Evolutionary conservation across 2,888 invertebrate species (phyloP), one percentile per base, ranked within the genome.

Genomic region (Rhagium mordax): DNA sequence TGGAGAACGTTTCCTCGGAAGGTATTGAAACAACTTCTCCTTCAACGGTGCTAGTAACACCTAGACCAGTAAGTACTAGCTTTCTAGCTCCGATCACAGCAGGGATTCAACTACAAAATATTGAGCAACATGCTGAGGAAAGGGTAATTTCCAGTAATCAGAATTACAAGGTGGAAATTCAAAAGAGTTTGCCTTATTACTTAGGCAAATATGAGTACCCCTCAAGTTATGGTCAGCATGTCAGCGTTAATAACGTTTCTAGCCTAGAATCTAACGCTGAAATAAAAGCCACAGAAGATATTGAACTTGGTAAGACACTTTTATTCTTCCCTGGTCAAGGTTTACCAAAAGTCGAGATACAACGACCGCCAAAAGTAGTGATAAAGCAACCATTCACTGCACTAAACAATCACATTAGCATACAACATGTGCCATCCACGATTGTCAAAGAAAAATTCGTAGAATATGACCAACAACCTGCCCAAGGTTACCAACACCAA

Each of bases 61-160:
- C 90, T 33, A 88, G 91, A 82, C 90, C 91, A 15, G 83, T 91
- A 20, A 89, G 89, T 77, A 89, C 89, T 41, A 90, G 89, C 53
- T 91, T 91, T 82, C 86, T 92, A 70, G 90, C 91, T 0, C 92
- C 92, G 10, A 89, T 92, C 29, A 91, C 91, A 20, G 91, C 92
- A 13, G 92, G 91, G 29, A 83, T 92, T 18, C 88, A 90, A 80
- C 82, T 92, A 24, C 86, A 91, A 21, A 90, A 89, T 75, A 83
- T 80, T n/a, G 83, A 84, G 70, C 71, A 75, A 10, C 70, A 74
- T 51, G 55, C 55, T 7, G 71, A 78, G 20, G 62, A 70, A 29
- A 29, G 65, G 66, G 55, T 66, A 65, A 59, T 51, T 7, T 10
- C 53, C 66, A 10, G 8, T 21, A 88, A 88, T 59, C 87, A 89